Conservation (phyloP, 2,113 vertebrate genomes). For the Grallaria varia region DNA sequence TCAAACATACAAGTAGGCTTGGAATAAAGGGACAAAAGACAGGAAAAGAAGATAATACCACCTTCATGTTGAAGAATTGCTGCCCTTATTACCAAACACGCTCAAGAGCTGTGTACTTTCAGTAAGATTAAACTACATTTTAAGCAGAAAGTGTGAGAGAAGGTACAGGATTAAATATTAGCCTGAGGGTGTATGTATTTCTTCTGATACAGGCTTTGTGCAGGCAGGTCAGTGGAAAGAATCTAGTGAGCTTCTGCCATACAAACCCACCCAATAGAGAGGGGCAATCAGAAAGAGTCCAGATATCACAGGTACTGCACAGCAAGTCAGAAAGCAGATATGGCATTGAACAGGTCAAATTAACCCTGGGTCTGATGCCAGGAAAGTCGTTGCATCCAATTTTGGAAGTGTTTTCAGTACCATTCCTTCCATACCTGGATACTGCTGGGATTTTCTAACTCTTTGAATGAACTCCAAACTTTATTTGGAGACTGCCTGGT, state of each 20-base stretch:
- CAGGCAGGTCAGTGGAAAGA: not conserved
- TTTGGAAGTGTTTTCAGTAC: not conserved
- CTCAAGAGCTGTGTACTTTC: not conserved
- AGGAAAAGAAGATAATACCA: not conserved
- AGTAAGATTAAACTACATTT: not conserved
- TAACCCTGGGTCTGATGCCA: not conserved
- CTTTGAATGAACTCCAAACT: not conserved
- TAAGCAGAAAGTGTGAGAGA: not conserved
- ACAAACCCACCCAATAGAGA: not conserved
- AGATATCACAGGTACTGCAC: not conserved
- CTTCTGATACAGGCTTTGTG: not conserved
- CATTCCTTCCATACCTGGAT: not conserved
- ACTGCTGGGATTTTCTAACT: not conserved
- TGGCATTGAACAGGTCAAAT: not conserved
- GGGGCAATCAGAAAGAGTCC: not conserved
- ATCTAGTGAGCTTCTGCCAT: not conserved
- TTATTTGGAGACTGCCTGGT: not conserved
- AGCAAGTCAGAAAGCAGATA: not conserved
- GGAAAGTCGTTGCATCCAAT: not conserved
- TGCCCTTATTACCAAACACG: not conserved
- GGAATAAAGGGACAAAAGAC: not conserved
- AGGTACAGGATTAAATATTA: not conserved
- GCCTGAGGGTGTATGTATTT: not conserved
- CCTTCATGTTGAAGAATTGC: not conserved
- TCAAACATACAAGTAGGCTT: not conserved